Base-by-base conservation (phyloP, 2,797 vertebrate genomes). In the Lophius americanus region DNA sequence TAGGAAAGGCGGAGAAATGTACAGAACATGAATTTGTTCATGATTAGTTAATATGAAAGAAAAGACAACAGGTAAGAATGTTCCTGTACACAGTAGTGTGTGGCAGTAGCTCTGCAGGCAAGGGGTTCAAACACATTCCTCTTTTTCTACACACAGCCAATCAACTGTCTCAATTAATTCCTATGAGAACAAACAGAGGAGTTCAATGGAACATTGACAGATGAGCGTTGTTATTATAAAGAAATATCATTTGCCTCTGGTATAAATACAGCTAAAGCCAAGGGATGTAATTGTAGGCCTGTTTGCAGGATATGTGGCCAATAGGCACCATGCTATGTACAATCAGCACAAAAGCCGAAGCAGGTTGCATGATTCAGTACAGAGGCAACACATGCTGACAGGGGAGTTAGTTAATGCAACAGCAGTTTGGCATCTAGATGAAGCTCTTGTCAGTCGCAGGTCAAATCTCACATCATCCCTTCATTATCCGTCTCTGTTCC, bases 241-340 rank as follows among this genome's bases (percentile, higher is more conserved):
- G 38, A 62, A 53, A 61, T 60, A 8, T 50, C 7, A 33, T 50
- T 51, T 59, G 56, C 4, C 74, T 81, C 60, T 68, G 60, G 48
- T 41, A 82, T 54, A 66, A 78, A 76, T 68, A 71, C 49, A 68
- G 74, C 69, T 73, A 63, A 75, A 75, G 79, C 79, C 70, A 64
- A 61, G 1, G 37, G 68, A 53, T 73, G 62, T 39, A 78, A 75
- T 65, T 64, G 57, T 51, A 66, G 47, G 37, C 77, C 72, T 75
- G 60, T 64, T 60, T 47, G 78, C 58, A 52, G 72, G 72, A 64
- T 51, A 33, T 48, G 60, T 67, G 60, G 55, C 63, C 32, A 1
- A 38, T 44, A 42, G 72, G 66, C 43, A 62, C 33, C 6, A 12
- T 23, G 58, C 67, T 38, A 73, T 81, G 64, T 70, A 50, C 37